These are phyloP conservation scores for Rhingia rostrata DNA, from an alignment of 2,888 invertebrate genomes.

Conservation along the genomic window DNA sequence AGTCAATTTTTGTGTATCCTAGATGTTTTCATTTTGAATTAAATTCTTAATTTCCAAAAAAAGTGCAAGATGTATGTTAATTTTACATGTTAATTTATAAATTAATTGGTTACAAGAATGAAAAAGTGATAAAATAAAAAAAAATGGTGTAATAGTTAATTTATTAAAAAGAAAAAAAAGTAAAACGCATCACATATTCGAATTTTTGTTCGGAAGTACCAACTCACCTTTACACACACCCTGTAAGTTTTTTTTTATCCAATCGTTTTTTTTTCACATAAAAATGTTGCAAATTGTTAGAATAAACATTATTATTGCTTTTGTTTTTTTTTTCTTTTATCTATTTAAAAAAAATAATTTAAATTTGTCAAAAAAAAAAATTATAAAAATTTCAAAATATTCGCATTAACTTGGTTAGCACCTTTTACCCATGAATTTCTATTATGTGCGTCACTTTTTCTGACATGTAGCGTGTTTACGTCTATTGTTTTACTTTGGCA, in stretches of 20 bases:
- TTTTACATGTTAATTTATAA: slow-evolving; percentile 20
- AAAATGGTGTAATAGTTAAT: slow-evolving; percentile 11
- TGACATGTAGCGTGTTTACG: background rate
- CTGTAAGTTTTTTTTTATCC: slow-evolving; percentile 44
- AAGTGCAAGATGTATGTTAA: slow-evolving; percentile 28
- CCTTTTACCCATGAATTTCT: slow-evolving; percentile 21
- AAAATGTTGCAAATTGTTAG: slow-evolving; percentile 8
- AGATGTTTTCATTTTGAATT: slow-evolving; percentile 17
- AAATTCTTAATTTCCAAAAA: slow-evolving; percentile 1
- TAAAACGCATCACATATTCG: background rate
- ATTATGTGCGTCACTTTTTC: background rate
- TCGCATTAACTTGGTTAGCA: slow-evolving; percentile 44
- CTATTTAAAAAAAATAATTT: slow-evolving; percentile 10
- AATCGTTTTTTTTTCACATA: slow-evolving; percentile 13
- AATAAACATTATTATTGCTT: background rate
- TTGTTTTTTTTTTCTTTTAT: slow-evolving; percentile 8
- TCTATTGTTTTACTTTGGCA: background rate
- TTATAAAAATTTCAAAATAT: slow-evolving; percentile 13
- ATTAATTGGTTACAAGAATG: slow-evolving; percentile 21
- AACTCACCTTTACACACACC: slow-evolving; percentile 2
- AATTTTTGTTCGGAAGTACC: slow-evolving; percentile 7
- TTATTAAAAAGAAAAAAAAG: slow-evolving; percentile 12
- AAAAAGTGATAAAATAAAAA: slow-evolving; percentile 2
- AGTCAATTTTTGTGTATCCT: slow-evolving; percentile 44
- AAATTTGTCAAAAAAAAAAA: slow-evolving; percentile 28